Conservation (phyloP, 2,113 vertebrate species). For the Serilophus lunatus region DNA sequence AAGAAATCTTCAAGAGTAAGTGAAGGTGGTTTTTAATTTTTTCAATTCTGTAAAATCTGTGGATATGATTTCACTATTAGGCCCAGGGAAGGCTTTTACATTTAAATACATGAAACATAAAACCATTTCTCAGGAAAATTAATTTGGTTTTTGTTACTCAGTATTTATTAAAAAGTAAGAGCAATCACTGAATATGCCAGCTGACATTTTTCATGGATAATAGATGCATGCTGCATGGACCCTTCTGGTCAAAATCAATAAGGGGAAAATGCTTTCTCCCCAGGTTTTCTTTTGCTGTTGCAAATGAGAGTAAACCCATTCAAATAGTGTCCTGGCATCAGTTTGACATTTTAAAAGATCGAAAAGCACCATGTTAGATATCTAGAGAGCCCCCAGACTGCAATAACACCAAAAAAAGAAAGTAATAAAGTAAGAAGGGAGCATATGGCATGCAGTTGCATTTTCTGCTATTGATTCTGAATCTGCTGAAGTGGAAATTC, state of each 20-base stretch:
- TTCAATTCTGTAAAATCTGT: not conserved
- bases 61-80: not conserved
- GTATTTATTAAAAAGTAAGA: not conserved
- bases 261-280: not conserved
- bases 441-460: not conserved
- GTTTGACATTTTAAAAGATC: constrained; percentile 23
- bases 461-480: constrained; percentile 43
- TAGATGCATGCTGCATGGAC: not conserved
- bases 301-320: not conserved
- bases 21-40: not conserved
- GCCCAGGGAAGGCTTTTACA: not conserved
- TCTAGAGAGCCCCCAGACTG: not conserved
- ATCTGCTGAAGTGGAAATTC: constrained; percentile 27
- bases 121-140: not conserved
- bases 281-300: not conserved
- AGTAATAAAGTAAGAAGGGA: constrained; percentile 9
- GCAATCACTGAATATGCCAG: not conserved
- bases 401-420: not conserved
- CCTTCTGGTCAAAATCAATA: not conserved
- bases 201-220: not conserved
- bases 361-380: not conserved
- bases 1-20: not conserved
- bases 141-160: not conserved
- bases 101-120: not conserved
- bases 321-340: not conserved